These are phyloP conservation scores for Dermolepida albohirtum DNA, from an alignment of 2,888 invertebrate genomes.

Conservation along the genomic window DNA sequence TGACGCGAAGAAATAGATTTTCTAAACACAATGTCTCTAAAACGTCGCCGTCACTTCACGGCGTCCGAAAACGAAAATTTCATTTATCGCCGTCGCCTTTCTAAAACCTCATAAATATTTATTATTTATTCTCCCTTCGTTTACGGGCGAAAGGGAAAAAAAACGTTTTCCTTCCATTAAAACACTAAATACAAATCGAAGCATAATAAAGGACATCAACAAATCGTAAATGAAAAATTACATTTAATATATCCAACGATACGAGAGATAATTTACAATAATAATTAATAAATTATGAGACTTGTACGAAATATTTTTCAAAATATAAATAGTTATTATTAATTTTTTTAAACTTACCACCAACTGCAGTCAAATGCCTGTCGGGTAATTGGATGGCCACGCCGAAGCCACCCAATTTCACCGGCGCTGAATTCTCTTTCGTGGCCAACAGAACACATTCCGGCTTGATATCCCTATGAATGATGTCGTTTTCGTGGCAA, in stretches of 20 bases:
- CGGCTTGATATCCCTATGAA: slow-evolving; percentile 97
- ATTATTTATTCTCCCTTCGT: slow-evolving; percentile 1
- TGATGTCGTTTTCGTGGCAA: slow-evolving; percentile 98
- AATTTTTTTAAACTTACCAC: slow-evolving; percentile 44
- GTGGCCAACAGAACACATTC: slow-evolving; percentile 96
- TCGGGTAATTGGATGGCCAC: slow-evolving; percentile 94
- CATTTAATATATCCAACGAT: slow-evolving; percentile 22
- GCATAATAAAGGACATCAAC: too few species aligned
- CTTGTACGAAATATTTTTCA: too few species aligned
- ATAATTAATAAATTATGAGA: too few species aligned
- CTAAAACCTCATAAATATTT: slow-evolving; percentile 31
- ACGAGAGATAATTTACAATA: slow-evolving; percentile 2
- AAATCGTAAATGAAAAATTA: too few species aligned
- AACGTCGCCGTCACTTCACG: background rate
- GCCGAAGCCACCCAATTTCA: slow-evolving; percentile 97
- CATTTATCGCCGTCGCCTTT: slow-evolving; percentile 7
- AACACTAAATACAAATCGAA: too few species aligned
- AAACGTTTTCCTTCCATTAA: too few species aligned
- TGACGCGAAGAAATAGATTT: too few species aligned
- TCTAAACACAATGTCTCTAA: background rate
- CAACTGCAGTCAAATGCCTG: slow-evolving; percentile 65
- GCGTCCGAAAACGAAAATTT: slow-evolving; percentile 5
- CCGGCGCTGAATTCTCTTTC: slow-evolving; percentile 97
- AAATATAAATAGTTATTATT: too few species aligned
- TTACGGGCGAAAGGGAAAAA: too few species aligned